Evolutionary conservation across 2,797 vertebrate genomes (phyloP), one percentile per base, ranked within the genome.

Genomic region (Diglossa cyanea): DNA sequence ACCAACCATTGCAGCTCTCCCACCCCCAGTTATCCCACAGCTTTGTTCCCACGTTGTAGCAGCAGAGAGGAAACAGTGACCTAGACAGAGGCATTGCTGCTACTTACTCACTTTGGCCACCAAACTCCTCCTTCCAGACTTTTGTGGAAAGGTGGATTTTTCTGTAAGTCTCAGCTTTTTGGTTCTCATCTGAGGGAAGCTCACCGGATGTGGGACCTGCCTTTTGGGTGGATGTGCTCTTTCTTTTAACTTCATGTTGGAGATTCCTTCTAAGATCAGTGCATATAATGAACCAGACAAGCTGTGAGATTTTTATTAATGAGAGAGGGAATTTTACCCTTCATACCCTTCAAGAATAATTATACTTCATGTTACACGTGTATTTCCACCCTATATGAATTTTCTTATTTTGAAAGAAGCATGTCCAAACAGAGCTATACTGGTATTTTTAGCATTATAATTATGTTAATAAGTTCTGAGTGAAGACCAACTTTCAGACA

Each of bases 11-110:
- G 75, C 76, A 45, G 80, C n/a, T 83, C 82, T 90, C 79, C 94
- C 94, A 94, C 96, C 96, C 94, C 94, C 95, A 94, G 88, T 72
- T 97, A 94, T 97, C 95, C 96, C 96, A 97, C 94, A 97, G 55
- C 75, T 90, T 90, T 2, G 2, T 96, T 96, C 95, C 95, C 94
- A 96, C 82, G 5, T 93, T 77, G 66, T 28, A 86, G 50, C 72
- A 91, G 82, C 1, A 0, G 47, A 81, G 44, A 91, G 89, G 89
- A 96, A 96, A 72, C 75, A 45, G 75, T 91, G 86, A 95, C 75
- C 84, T 88, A 75, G 57, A 91, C 81, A 90, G 90, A 93, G 82
- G 58, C 85, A 86, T 58, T 63, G 78, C 77, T 90, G 70, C 48
- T 74, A 67, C 68, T 96, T 93, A 93, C 78, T 94, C 91, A 94